Evolutionary conservation across 2,113 vertebrate genomes (phyloP).

Genomic region (Trogon surrucura): DNA sequence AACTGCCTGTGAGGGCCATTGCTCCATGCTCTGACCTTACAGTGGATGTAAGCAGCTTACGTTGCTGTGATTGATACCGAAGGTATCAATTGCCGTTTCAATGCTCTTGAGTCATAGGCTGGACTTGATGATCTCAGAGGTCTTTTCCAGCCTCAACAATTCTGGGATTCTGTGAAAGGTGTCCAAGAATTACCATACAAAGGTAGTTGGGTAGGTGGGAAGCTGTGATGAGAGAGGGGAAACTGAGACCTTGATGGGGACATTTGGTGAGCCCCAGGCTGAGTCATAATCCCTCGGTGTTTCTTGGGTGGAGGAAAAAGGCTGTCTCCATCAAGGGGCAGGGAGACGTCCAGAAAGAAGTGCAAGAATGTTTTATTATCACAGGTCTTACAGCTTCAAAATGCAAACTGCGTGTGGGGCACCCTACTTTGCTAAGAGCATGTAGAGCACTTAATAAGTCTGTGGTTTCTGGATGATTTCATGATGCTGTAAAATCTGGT

Average conservation of each 20-base stretch:
- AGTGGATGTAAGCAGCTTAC: not conserved
- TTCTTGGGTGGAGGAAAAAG: not conserved
- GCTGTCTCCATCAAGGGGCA: not conserved
- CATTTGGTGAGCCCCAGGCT: not conserved
- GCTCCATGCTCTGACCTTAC: not conserved
- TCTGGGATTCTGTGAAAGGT: not conserved
- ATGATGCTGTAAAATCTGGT: not conserved
- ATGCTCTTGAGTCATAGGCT: too few relatives aligned
- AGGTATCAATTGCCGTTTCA: too few relatives aligned
- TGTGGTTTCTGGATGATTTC: not conserved
- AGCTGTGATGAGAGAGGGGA: not conserved
- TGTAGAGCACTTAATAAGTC: not conserved
- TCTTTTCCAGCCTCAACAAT: too few relatives aligned
- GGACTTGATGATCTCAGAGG: too few relatives aligned
- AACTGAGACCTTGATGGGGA: not conserved
- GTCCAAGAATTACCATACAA: not conserved
- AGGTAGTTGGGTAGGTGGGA: not conserved
- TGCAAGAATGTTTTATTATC: not conserved
- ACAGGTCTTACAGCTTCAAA: not conserved
- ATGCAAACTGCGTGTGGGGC: not conserved
- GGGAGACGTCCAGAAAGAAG: not conserved
- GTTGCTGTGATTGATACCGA: not conserved
- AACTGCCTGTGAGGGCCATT: not conserved
- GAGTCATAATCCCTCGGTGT: rapidly evolving
- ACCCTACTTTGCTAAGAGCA: not conserved